Percentiles rank a stretch among this genome's conserved stretches.
Evolutionary conservation across 2,797 vertebrate genomes (phyloP).

Genomic region (Microtus californicus): DNA sequence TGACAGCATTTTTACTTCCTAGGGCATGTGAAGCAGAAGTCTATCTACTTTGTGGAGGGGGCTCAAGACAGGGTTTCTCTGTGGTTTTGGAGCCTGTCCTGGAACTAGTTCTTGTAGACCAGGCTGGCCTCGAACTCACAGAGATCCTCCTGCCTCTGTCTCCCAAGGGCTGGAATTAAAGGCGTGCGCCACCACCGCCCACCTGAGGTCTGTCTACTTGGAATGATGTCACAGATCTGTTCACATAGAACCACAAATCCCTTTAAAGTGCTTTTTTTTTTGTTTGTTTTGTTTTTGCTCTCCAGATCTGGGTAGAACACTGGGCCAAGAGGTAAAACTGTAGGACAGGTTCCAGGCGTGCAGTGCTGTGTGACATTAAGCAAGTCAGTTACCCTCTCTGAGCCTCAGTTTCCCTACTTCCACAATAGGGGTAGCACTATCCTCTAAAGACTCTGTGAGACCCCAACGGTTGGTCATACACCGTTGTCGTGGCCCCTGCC

Average conservation of each 20-base stretch:
- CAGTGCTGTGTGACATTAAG: not conserved
- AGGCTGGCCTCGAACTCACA: no score
- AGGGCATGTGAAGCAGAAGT: not conserved
- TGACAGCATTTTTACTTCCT: not conserved
- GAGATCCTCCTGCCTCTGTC: no score
- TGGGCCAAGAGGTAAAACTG: not conserved
- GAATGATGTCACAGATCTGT: not conserved
- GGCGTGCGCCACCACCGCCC: no score
- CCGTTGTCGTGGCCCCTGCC: not conserved
- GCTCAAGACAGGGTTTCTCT: no score
- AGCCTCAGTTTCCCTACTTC: not conserved
- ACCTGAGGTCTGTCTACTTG: not conserved
- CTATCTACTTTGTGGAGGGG: not conserved
- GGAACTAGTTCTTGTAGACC: no score
- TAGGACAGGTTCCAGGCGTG: not conserved
- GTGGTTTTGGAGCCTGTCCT: no score
- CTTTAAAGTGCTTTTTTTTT: not conserved
- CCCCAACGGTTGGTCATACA: fast-evolving
- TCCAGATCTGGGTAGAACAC: not conserved
- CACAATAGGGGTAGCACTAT: no score
- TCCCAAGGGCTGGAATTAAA: no score
- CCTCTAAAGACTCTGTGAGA: not conserved
- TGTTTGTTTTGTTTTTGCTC: not conserved
- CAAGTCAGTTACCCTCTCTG: not conserved
- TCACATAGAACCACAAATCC: not conserved